Percentiles rank a stretch among this genome's conserved stretches.
phyloP scores from a whole-genome alignment of 64 coral and sea anemone genomes.

The Montipora cactus region DNA sequence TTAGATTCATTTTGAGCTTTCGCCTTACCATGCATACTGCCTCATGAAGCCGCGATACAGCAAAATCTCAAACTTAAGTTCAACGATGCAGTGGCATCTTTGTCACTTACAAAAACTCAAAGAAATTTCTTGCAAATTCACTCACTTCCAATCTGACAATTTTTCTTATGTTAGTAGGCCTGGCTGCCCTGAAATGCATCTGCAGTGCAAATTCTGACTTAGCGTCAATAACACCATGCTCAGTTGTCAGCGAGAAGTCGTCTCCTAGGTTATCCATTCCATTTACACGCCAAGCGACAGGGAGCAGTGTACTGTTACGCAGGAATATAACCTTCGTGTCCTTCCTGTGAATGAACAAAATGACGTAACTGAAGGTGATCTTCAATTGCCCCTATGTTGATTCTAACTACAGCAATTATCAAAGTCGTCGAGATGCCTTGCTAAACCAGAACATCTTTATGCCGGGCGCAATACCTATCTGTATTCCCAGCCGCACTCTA shows the following conservation, averaged over 20 bases:
- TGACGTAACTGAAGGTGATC: neutral
- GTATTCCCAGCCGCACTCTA: too few relatives aligned
- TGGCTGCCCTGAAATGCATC: conserved; percentile 92
- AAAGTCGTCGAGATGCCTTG: too few relatives aligned
- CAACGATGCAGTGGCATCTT: too few relatives aligned
- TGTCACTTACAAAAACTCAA: too few relatives aligned
- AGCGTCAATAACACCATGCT: conserved; percentile 91
- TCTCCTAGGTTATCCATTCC: conserved; percentile 98
- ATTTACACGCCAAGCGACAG: conserved; percentile 92
- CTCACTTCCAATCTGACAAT: conserved; percentile 89
- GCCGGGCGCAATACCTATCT: too few relatives aligned
- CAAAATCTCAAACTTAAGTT: too few relatives aligned
- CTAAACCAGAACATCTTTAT: too few relatives aligned
- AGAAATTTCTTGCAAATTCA: neutral
- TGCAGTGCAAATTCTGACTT: conserved; percentile 96
- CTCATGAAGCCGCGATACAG: too few relatives aligned
- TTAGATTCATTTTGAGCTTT: too few relatives aligned
- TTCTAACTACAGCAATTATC: too few relatives aligned
- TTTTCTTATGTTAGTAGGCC: conserved; percentile 94
- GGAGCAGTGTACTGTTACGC: conserved; percentile 96
- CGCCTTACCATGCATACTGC: too few relatives aligned
- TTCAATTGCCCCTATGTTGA: neutral
- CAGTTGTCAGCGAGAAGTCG: conserved; percentile 94
- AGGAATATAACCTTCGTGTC: conserved; percentile 96
- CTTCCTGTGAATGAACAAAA: conserved; percentile 68